Conservation (phyloP, 2,888 invertebrate genomes). For the Luffia ferchaultella region DNA sequence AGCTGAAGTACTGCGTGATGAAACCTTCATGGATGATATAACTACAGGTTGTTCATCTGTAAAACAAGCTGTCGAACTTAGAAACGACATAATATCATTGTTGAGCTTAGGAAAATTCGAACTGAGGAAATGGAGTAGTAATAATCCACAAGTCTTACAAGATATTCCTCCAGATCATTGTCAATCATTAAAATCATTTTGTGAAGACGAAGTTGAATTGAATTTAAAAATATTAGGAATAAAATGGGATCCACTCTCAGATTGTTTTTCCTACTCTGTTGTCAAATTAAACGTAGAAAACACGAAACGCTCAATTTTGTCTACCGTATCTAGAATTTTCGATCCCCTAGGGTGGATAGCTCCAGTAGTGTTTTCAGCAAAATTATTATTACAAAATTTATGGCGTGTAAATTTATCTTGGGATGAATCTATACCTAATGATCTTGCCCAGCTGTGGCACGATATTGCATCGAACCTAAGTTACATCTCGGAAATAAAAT, state of each 20-base stretch:
- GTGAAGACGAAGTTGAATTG: not conserved
- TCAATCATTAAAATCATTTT: not conserved
- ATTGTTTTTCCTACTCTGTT: not conserved
- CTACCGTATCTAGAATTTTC: conserved; percentile 9
- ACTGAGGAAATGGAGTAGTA: conserved; percentile 7
- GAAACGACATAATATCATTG: not conserved
- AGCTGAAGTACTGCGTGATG: not conserved
- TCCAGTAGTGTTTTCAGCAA: conserved; percentile 9
- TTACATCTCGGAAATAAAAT: not conserved
- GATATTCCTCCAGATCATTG: conserved; percentile 1
- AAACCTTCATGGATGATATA: conserved; percentile 2
- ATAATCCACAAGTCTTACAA: not conserved
- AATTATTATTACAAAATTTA: conserved; percentile 13
- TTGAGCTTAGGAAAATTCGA: not conserved
- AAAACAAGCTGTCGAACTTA: not conserved
- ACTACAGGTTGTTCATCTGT: not conserved
- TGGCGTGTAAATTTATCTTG: conserved; percentile 11
- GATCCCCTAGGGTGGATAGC: conserved; percentile 11
- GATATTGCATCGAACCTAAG: conserved; percentile 3
- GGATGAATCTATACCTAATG: conserved; percentile 9
- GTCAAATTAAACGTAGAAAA: not conserved
- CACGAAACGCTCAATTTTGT: conserved; percentile 10
- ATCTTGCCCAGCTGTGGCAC: conserved; percentile 5
- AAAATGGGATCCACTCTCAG: not conserved
- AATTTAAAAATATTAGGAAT: not conserved